A percentile compares a stretch with the other conserved stretches of the same genome.
phyloP scores from a whole-genome alignment of 2,888 invertebrate species.

The Taphrorychus bicolor region DNA sequence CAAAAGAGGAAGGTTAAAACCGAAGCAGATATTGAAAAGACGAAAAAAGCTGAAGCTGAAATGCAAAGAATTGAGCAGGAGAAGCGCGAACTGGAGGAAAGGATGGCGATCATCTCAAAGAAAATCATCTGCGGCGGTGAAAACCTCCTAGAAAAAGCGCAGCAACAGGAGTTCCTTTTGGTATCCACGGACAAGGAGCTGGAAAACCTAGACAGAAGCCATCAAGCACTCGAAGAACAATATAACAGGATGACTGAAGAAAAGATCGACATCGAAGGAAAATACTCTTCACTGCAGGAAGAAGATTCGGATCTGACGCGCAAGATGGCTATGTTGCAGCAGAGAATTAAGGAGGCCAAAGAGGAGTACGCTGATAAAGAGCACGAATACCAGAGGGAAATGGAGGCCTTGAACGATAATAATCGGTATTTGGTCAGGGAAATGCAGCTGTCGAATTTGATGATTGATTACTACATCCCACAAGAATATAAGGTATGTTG shows the following conservation, averaged over 20 bases:
- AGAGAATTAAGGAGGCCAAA: constrained; percentile 84
- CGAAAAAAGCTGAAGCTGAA: constrained; percentile 54
- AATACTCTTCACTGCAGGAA: constrained; percentile 93
- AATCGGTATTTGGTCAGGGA: constrained; percentile 90
- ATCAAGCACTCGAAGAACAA: constrained; percentile 81
- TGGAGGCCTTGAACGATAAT: constrained; percentile 94
- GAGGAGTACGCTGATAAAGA: constrained; percentile 87
- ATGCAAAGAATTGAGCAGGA: constrained; percentile 64
- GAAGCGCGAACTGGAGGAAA: constrained; percentile 83
- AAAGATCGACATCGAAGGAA: constrained; percentile 91
- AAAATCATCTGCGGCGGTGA: constrained; percentile 98
- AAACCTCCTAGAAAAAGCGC: constrained; percentile 96
- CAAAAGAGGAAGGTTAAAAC: constrained; percentile 47
- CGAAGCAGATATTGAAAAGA: constrained; percentile 50
- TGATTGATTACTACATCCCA: constrained; percentile 93
- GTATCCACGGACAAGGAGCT: constrained; percentile 87
- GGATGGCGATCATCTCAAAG: constrained; percentile 88
- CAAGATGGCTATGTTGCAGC: constrained; percentile 89
- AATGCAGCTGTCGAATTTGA: constrained; percentile 86
- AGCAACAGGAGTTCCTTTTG: constrained; percentile 87
- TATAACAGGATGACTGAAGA: constrained; percentile 92
- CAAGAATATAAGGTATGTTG: constrained; percentile 82
- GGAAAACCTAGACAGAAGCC: constrained; percentile 78
- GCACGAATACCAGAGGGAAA: constrained; percentile 95
- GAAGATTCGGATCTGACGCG: constrained; percentile 92